phyloP scores from a whole-genome alignment of 2,888 invertebrate species.

The Tetragonisca angustula region DNA sequence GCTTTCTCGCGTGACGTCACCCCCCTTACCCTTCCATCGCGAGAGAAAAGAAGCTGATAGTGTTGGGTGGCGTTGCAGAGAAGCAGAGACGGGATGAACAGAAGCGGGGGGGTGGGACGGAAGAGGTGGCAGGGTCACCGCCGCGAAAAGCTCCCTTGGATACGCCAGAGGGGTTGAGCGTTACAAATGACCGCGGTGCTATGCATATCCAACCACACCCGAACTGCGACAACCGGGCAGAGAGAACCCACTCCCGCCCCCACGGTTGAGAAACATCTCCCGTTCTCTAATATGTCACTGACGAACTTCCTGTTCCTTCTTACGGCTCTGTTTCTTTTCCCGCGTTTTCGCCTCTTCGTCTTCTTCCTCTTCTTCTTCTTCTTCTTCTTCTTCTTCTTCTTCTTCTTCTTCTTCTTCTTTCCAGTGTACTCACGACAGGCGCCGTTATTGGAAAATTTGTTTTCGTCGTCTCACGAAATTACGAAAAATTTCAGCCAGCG shows the following conservation, averaged over 20 bases:
- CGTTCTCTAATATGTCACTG: constrained; percentile 63
- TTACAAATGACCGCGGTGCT: constrained; percentile 80
- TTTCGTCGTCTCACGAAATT: constrained; percentile 33
- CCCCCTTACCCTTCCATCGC: constrained; percentile 30
- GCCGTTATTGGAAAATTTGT: constrained; percentile 61
- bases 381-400: neutral
- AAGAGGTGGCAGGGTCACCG: constrained; percentile 51
- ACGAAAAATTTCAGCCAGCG: constrained; percentile 5
- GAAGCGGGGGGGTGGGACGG: neutral
- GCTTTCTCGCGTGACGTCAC: constrained; percentile 77
- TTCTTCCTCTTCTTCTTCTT: neutral
- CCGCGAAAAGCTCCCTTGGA: constrained; percentile 73
- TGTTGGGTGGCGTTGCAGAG: constrained; percentile 22
- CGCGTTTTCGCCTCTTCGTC: neutral
- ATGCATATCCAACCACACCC: constrained; percentile 79
- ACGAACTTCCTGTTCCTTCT: constrained; percentile 35
- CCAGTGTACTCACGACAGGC: constrained; percentile 30
- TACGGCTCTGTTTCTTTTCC: constrained; percentile 24
- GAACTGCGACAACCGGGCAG: constrained; percentile 20
- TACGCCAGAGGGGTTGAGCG: constrained; percentile 74
- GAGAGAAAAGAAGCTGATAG: constrained; percentile 62
- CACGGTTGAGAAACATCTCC: constrained; percentile 49
- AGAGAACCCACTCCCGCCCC: neutral
- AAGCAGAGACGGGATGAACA: constrained; percentile 7
- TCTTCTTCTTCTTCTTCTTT: constrained; percentile 5